Conservation (phyloP, 2,113 vertebrate species). For the Butastur rufipennis region DNA sequence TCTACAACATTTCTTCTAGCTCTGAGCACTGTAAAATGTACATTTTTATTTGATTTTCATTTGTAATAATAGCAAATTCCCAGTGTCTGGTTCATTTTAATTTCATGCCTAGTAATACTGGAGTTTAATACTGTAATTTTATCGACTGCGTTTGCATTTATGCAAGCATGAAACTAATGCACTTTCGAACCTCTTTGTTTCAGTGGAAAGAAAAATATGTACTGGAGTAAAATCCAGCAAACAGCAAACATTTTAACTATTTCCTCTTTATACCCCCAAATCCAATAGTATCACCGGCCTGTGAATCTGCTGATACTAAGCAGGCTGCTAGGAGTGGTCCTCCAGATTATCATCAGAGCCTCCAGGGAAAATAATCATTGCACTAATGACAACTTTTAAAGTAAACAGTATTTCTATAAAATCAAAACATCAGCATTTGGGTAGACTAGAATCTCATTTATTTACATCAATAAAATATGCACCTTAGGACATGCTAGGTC, state of each 20-base stretch:
- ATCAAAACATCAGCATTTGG: constrained; percentile 60
- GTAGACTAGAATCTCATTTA: constrained; percentile 64
- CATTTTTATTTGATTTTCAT: constrained; percentile 3
- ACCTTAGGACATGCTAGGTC: constrained; percentile 58
- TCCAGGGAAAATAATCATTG: constrained; percentile 59
- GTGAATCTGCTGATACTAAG: neutral
- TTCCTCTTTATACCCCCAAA: neutral
- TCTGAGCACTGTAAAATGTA: neutral
- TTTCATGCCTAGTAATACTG: neutral
- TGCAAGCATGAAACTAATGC: neutral
- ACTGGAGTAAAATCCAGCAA: neutral
- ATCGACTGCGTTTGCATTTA: neutral
- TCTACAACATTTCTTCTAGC: neutral
- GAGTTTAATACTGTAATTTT: neutral
- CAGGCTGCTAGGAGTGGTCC: neutral
- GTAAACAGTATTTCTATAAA: constrained; percentile 58
- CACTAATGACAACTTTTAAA: constrained; percentile 54
- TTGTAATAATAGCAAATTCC: neutral
- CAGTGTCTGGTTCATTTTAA: neutral
- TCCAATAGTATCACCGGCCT: neutral
- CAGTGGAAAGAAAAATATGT: neutral
- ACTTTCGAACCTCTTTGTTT: neutral
- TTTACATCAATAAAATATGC: constrained; percentile 73
- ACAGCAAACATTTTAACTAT: neutral
- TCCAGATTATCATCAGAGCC: neutral